Evolutionary conservation across 35 echinoderm and acorn worm species (phyloP).

Genomic region (Acanthaster planci): DNA sequence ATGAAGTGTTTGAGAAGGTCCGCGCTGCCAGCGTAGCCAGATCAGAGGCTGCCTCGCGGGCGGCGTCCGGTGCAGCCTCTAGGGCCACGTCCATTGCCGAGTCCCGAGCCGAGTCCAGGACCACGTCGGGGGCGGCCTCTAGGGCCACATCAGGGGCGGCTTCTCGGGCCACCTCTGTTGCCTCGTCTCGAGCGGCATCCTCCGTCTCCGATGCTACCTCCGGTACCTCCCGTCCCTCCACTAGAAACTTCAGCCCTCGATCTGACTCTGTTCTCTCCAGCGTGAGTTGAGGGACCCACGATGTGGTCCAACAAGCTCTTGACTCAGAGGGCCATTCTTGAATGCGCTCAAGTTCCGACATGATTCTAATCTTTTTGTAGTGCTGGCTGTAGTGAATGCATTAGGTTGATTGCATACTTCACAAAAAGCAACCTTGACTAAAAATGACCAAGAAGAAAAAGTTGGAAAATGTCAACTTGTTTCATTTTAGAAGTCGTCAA

Average conservation of each 20-base stretch:
- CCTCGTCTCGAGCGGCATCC: constrained; percentile 1
- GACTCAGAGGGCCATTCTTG: not conserved
- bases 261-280: constrained; percentile 45
- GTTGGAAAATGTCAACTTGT: no score
- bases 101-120: not conserved
- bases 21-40: not conserved
- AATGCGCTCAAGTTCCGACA: not conserved
- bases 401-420: not conserved
- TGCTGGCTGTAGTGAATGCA: not conserved
- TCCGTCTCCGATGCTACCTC: not conserved
- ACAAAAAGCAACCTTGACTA: no score
- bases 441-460: no score
- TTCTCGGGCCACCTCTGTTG: not conserved
- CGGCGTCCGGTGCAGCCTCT: not conserved
- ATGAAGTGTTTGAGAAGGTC: not conserved
- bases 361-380: not conserved
- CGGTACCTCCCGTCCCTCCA: not conserved
- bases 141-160: not conserved
- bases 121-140: not conserved
- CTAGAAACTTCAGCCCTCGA: constrained; percentile 47
- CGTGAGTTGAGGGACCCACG: not conserved
- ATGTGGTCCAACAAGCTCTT: not conserved
- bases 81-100: not conserved
- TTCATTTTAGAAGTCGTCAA: no score
- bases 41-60: not conserved